Conservation (phyloP, 2,113 vertebrate genomes). For the Delphinus delphis region DNA sequence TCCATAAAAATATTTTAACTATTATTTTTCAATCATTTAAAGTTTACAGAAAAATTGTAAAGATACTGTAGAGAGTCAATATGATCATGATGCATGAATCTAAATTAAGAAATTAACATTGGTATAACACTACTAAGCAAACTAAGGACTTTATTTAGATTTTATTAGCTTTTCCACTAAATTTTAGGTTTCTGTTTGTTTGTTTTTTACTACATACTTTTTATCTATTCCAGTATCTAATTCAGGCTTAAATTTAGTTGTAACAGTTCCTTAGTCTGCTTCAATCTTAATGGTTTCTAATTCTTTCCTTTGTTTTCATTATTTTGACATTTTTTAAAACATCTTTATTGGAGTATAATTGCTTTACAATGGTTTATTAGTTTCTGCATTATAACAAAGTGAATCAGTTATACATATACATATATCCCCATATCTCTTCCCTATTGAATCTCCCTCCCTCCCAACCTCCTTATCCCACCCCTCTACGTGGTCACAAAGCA, state of each 20-base stretch:
- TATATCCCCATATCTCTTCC: no score
- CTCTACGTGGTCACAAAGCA: no score
- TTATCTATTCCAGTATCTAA: not conserved
- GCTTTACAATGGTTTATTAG: no score
- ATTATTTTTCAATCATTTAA: no score
- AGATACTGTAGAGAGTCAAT: no score
- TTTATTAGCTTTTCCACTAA: not conserved
- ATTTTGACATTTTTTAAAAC: not conserved
- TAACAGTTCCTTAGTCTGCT: not conserved
- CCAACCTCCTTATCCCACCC: no score
- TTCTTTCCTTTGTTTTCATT: not conserved
- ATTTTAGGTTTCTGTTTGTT: no score
- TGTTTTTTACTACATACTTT: not conserved
- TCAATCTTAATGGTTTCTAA: not conserved
- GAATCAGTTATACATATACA: no score
- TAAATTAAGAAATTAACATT: not conserved
- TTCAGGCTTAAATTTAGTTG: not conserved
- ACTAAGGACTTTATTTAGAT: not conserved
- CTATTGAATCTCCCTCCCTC: no score
- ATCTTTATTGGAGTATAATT: no score
- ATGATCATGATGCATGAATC: not conserved
- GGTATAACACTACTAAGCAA: not conserved
- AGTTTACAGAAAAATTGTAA: no score
- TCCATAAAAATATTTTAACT: not conserved
- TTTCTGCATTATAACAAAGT: no score